Evolutionary conservation across 2,113 vertebrate genomes (phyloP).

Genomic region (Glareola pratincola): DNA sequence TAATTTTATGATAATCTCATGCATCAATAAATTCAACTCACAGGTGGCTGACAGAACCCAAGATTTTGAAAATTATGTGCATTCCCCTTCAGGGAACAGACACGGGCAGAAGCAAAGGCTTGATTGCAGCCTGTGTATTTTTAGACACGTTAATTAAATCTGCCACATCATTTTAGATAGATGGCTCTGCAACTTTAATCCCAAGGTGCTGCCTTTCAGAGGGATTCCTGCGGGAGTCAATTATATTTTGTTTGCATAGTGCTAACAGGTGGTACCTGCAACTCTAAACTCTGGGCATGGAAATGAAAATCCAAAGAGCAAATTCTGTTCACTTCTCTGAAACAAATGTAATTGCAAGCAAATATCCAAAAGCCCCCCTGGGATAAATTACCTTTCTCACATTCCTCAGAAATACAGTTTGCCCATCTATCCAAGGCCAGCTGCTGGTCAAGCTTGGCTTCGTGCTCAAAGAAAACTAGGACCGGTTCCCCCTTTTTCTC

Average conservation of each 20-base stretch:
- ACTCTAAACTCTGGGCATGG: constrained; percentile 48
- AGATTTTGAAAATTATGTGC: constrained; percentile 62
- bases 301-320: constrained; percentile 38
- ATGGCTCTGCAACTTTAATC: constrained; percentile 64
- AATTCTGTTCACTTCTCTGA: constrained; percentile 12
- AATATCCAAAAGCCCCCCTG: neutral
- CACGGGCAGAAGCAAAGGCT: constrained; percentile 52
- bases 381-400: neutral
- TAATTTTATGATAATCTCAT: constrained; percentile 73
- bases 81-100: constrained; percentile 69
- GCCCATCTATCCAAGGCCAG: neutral
- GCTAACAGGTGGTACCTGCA: constrained; percentile 66
- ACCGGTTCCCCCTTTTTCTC: neutral
- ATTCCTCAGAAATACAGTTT: neutral
- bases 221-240: constrained; percentile 64
- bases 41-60: constrained; percentile 61
- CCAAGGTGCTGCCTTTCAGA: constrained; percentile 66
- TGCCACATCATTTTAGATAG: constrained; percentile 55
- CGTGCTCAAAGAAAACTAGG: neutral
- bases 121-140: constrained; percentile 63
- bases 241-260: constrained; percentile 60
- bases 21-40: constrained; percentile 63
- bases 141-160: constrained; percentile 70
- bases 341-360: constrained; percentile 12
- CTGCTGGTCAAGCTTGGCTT: neutral